phyloP scores from a whole-genome alignment of 2,888 invertebrate species.

The Netelia inedita region DNA sequence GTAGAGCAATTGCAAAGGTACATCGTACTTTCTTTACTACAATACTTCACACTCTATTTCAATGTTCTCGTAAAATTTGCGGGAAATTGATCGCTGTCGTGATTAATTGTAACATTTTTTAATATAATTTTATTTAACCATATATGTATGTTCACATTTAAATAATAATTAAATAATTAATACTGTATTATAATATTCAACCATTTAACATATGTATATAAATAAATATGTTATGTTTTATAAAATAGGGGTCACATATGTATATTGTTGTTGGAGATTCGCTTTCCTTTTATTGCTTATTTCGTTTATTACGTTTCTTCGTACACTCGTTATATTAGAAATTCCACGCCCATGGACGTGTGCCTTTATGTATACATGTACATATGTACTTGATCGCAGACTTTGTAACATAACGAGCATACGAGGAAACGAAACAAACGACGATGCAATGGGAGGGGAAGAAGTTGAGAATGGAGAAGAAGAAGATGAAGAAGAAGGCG shows the following conservation, averaged over 20 bases:
- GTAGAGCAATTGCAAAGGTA: neutral
- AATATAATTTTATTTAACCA: too few relatives aligned
- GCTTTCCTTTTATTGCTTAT: neutral
- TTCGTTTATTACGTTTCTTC: constrained; percentile 35
- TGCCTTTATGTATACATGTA: constrained; percentile 13
- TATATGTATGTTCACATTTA: too few relatives aligned
- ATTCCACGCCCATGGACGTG: constrained; percentile 34
- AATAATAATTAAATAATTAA: too few relatives aligned
- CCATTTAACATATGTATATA: neutral
- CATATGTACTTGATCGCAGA: constrained; percentile 31
- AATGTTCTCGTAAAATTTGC: too few relatives aligned
- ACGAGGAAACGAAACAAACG: constrained; percentile 56
- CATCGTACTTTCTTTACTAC: neutral
- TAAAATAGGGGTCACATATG: neutral
- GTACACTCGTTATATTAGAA: constrained; percentile 31
- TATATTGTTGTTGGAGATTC: neutral
- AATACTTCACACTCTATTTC: neutral
- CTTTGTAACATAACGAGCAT: constrained; percentile 45
- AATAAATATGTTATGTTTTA: neutral
- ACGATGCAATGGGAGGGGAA: constrained; percentile 9
- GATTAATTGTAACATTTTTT: too few relatives aligned
- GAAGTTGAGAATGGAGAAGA: constrained; percentile 49
- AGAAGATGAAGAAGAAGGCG: constrained; percentile 50
- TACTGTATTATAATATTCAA: too few relatives aligned
- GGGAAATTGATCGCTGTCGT: too few relatives aligned